These are phyloP conservation scores for Delia radicum DNA, from an alignment of 1,140 invertebrate genomes.

Conservation along the genomic window DNA sequence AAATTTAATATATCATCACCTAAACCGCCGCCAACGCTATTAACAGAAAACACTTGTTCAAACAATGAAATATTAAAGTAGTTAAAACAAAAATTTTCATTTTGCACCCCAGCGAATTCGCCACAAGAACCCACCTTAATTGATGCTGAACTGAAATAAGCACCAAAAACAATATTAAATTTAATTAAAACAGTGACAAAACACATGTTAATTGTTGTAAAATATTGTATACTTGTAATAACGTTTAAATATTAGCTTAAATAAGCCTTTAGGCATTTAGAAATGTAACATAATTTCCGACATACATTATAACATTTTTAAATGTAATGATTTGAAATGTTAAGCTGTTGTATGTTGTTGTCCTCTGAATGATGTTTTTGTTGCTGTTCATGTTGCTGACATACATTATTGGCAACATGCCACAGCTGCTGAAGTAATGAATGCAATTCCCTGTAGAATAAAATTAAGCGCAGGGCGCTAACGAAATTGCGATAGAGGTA, in stretches of 20 bases:
- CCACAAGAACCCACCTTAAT: not conserved
- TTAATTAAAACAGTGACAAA: slow-evolving; percentile 24
- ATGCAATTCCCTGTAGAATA: not conserved
- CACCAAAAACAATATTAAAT: not conserved
- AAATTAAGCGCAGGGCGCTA: slow-evolving; percentile 4
- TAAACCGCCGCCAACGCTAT: too few species aligned
- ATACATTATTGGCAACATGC: slow-evolving; percentile 20
- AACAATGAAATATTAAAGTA: not conserved
- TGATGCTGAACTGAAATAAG: not conserved
- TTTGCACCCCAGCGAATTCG: not conserved
- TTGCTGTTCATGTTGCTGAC: not conserved
- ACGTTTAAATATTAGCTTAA: too few species aligned
- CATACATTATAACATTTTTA: not conserved
- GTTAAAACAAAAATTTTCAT: not conserved
- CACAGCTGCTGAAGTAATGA: slow-evolving; percentile 16
- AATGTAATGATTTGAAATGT: slow-evolving; percentile 2
- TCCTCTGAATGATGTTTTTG: not conserved
- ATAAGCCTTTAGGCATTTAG: too few species aligned
- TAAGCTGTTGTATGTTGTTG: not conserved
- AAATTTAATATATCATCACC: not conserved
- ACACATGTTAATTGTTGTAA: not conserved
- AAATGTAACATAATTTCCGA: not conserved
- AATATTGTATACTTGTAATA: not conserved
- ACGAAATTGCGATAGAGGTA: too few species aligned
- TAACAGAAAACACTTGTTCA: not conserved